Evolutionary conservation across 2,113 vertebrate species (phyloP).

Genomic region (Stictonetta naevosa): DNA sequence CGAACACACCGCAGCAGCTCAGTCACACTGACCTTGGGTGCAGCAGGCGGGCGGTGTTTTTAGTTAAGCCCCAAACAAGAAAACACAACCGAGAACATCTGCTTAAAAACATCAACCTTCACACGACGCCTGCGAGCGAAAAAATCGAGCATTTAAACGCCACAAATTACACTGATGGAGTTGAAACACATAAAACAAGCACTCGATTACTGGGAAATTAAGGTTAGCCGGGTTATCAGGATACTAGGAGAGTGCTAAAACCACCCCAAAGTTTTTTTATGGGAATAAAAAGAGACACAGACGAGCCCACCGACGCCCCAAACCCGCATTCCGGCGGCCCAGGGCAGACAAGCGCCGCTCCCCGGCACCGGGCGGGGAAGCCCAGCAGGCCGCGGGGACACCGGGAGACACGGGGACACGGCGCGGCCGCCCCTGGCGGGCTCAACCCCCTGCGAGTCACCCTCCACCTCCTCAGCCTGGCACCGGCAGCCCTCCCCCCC

Average conservation of each 20-base stretch:
- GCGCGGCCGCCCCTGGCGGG: too few relatives aligned
- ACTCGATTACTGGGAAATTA: background rate
- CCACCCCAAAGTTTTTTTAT: background rate
- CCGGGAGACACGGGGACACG: too few relatives aligned
- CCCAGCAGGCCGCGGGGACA: too few relatives aligned
- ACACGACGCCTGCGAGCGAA: fast-evolving
- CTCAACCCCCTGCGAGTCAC: too few relatives aligned
- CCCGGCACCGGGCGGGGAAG: too few relatives aligned
- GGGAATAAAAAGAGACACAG: background rate
- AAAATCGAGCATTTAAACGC: background rate
- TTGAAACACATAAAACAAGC: fast-evolving
- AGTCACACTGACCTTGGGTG: background rate
- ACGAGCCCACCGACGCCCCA: background rate
- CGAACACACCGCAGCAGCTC: background rate
- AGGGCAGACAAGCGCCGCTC: background rate
- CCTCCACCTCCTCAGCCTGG: too few relatives aligned
- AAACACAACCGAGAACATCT: background rate
- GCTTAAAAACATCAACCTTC: background rate
- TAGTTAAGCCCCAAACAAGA: background rate
- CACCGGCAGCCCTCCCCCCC: too few relatives aligned
- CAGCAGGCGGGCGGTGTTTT: background rate
- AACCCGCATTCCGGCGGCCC: background rate
- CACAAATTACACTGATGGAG: background rate
- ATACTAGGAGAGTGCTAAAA: background rate
- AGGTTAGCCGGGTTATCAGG: background rate